phyloP scores from a whole-genome alignment of 2,888 invertebrate species.

The Chrysotoxum bicinctum region DNA sequence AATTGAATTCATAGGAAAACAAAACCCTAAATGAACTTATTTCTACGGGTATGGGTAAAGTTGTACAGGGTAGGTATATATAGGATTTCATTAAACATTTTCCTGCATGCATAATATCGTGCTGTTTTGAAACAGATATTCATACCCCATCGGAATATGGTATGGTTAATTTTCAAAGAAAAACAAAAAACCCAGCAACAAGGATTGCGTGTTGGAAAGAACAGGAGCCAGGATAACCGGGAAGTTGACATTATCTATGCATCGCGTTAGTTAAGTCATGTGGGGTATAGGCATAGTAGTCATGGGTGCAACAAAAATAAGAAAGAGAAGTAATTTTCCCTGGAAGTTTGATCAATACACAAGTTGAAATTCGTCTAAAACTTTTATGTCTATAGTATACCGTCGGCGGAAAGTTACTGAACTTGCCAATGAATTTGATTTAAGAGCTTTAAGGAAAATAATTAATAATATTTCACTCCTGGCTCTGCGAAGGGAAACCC shows the following conservation, averaged over 20 bases:
- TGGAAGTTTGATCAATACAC: constrained; percentile 51
- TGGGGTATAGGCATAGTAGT: neutral
- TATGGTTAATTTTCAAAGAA: neutral
- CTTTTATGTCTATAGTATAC: neutral
- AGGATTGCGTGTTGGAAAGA: constrained; percentile 45
- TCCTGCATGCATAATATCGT: constrained; percentile 53
- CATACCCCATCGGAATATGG: neutral
- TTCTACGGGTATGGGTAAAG: neutral
- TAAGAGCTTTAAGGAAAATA: neutral
- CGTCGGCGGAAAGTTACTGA: neutral
- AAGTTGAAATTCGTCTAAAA: neutral
- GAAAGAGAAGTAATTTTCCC: constrained; percentile 8
- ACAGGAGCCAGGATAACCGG: constrained; percentile 45
- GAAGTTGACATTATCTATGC: constrained; percentile 64
- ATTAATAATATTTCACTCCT: no score
- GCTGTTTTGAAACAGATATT: constrained; percentile 29
- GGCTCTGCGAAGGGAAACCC: no score
- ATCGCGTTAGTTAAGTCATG: constrained; percentile 28
- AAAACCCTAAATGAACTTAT: constrained; percentile 3
- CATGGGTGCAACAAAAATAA: neutral
- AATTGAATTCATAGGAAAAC: constrained; percentile 19
- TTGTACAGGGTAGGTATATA: neutral
- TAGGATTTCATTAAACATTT: constrained; percentile 17
- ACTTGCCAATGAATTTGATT: constrained; percentile 5
- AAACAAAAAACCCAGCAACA: constrained; percentile 17